Evolutionary conservation across 1,140 invertebrate species (phyloP).

Genomic region (Tribolium madens): DNA sequence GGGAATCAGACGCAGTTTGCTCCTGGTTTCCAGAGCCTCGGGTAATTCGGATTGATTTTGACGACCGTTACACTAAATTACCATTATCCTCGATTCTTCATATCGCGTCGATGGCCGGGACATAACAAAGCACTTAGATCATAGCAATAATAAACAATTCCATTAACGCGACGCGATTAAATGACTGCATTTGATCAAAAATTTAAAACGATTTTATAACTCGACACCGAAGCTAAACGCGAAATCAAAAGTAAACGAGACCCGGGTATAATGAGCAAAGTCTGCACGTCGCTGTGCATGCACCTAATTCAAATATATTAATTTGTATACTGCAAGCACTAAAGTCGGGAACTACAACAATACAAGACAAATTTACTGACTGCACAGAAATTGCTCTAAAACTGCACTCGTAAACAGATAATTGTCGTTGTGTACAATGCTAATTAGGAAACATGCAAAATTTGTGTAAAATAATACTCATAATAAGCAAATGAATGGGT

Average conservation of each 20-base stretch:
- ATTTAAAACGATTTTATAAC: neutral
- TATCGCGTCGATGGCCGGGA: constrained; percentile 10
- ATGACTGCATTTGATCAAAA: neutral
- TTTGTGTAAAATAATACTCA: too few relatives aligned
- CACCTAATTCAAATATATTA: neutral
- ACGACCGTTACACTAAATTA: constrained; percentile 35
- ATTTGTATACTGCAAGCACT: neutral
- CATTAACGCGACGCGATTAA: neutral
- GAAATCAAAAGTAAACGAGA: neutral
- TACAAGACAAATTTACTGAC: neutral
- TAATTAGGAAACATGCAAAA: too few relatives aligned
- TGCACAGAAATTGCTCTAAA: neutral
- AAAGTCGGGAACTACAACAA: neutral
- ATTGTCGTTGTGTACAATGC: neutral
- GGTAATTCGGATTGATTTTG: constrained; percentile 38
- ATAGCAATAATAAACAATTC: constrained; percentile 14
- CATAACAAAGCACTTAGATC: constrained; percentile 43
- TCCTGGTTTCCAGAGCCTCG: constrained; percentile 1
- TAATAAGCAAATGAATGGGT: too few relatives aligned
- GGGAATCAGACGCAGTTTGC: neutral
- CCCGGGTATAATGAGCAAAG: neutral
- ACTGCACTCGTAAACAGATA: neutral
- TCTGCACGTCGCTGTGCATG: neutral
- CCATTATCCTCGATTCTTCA: constrained; percentile 41
- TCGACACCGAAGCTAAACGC: neutral